Evolutionary conservation across 2,113 vertebrate species (phyloP), one percentile per base, ranked within the genome.

Genomic region (Eulemur macaco): DNA sequence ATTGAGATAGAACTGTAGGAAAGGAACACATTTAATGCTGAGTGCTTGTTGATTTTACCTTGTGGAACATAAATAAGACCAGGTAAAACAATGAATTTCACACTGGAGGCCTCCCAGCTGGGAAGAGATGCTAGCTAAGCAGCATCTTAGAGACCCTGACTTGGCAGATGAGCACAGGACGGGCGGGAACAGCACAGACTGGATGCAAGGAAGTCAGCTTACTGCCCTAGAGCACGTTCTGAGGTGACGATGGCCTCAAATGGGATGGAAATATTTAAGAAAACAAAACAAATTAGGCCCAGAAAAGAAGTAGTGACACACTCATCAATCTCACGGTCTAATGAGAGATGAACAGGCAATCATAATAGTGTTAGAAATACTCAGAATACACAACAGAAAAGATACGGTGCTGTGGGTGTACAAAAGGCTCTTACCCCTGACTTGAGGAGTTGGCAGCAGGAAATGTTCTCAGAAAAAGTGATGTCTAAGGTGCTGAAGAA

Each of bases 391-490:
- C 31, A 11, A 71, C 0, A 73, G 86, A n/a, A 96, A 77, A 73
- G 29, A 23, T 1, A 52, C 2, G 27, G 9, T 58, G 42, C 71
- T 42, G 2, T 54, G 42, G 10, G 31, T 64, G 23, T n/a, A 37
- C 37, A 56, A 63, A 84, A 76, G 29, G 17, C 27, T 66, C 52
- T 73, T 81, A 31, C 45, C 7, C 10, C 31, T 91, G 29, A 87
- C 25, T 71, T 82, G 21, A 1, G 34, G 42, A 13, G 11, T 12
- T 5, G 52, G 39, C 50, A 56, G 50, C 5, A 73, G 31, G 39
- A 96, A 76, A 68, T 37, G n/a, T 21, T 81, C 69, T 95, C 60
- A 71, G 76, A 97, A 91, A 69, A 97, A 89, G 27, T 45, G 50
- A 82, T 39, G 23, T 81, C 66, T 34, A 93, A 76, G n/a, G 8